Conservation (phyloP, 2,113 vertebrate species). For the Vidua chalybeata region DNA sequence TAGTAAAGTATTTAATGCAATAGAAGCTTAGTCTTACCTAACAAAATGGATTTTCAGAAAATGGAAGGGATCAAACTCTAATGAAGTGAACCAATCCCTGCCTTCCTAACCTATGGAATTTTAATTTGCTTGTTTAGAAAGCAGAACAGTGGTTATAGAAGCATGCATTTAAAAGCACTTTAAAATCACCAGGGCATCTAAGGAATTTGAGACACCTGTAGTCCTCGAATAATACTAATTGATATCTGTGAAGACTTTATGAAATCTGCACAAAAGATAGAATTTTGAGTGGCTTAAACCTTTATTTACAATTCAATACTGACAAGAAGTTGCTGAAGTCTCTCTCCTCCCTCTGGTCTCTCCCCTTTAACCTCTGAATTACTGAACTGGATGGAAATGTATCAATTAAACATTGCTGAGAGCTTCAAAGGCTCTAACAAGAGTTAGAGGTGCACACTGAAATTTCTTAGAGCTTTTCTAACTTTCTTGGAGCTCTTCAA, state of each 20-base stretch:
- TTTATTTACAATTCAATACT: constrained; percentile 23
- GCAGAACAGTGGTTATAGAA: neutral
- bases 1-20: neutral
- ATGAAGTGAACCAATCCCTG: neutral
- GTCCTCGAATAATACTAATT: constrained; percentile 25
- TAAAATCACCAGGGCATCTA: neutral
- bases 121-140: constrained; percentile 30
- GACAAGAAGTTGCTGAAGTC: neutral
- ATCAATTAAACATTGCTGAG: neutral
- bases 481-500: neutral
- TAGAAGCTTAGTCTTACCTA: neutral
- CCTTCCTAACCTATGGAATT: neutral
- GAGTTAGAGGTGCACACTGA: neutral
- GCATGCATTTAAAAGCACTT: neutral
- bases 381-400: neutral
- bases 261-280: constrained; percentile 38
- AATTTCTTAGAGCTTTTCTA: neutral
- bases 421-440: neutral
- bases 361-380: constrained; percentile 10
- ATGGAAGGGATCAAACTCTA: neutral
- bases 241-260: constrained; percentile 33
- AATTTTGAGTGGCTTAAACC: constrained; percentile 48
- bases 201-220: constrained; percentile 37
- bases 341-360: neutral
- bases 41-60: neutral